phyloP scores from a whole-genome alignment of 2,888 invertebrate genomes.

The Oscheius sp. region DNA sequence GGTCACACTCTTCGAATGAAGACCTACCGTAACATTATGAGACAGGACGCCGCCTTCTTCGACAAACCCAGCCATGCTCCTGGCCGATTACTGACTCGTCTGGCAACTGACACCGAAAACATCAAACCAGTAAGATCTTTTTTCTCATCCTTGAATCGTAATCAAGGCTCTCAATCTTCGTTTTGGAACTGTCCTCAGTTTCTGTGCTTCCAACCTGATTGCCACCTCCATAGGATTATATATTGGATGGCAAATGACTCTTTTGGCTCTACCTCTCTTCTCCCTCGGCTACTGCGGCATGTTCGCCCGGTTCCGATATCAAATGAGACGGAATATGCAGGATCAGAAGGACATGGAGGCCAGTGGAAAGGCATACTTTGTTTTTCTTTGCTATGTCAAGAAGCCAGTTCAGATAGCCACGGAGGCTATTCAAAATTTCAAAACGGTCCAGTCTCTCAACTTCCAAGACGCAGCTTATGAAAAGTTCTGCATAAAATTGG shows the following conservation, averaged over 20 bases:
- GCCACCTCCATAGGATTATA: constrained; percentile 75
- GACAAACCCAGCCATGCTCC: constrained; percentile 74
- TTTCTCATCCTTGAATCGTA: neutral
- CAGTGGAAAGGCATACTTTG: neutral
- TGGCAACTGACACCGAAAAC: constrained; percentile 76
- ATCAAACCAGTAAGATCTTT: constrained; percentile 68
- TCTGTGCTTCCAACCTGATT: constrained; percentile 73
- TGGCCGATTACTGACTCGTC: constrained; percentile 74
- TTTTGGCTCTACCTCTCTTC: constrained; percentile 72
- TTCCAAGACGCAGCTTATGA: no score
- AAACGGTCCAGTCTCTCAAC: no score
- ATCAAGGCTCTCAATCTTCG: constrained; percentile 74
- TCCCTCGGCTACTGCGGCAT: constrained; percentile 74
- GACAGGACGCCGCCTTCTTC: constrained; percentile 75
- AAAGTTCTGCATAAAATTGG: no score
- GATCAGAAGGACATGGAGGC: constrained; percentile 76
- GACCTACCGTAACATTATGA: constrained; percentile 74
- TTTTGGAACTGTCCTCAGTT: constrained; percentile 74
- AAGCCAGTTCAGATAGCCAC: no score
- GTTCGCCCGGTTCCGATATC: constrained; percentile 73
- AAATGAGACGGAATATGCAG: constrained; percentile 75
- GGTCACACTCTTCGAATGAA: constrained; percentile 73
- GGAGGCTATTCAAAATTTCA: no score
- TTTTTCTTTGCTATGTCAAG: no score
- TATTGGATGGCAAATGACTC: constrained; percentile 76